Base-by-base conservation (phyloP, 2,888 invertebrate species). In the Hydriomena furcata region DNA sequence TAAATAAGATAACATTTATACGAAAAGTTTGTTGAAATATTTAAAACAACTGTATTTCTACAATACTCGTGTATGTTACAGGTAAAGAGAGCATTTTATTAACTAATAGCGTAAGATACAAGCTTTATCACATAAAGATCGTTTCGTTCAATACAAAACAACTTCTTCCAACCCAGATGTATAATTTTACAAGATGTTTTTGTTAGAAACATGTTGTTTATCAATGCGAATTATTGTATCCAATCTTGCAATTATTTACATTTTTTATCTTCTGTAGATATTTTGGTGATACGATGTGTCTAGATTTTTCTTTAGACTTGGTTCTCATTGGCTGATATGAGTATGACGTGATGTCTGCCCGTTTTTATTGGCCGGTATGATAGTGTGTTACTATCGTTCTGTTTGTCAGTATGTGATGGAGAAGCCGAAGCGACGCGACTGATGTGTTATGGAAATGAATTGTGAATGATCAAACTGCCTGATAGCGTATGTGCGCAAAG, bases 401-500 rank as follows among this genome's bases (percentile, higher is more conserved):
- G n/a, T n/a, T n/a, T n/a, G n/a, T n/a, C n/a, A n/a, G n/a, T n/a
- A n/a, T n/a, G n/a, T n/a, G n/a, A 20, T 36, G 25, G 17, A 11
- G 23, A 61, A 68, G 72, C 69, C 50, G 56, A 60, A 64, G 43
- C 47, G 52, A 47, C 52, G 28, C 21, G 52, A 52, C 47, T 38
- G 63, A 61, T 66, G 66, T 54, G 56, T 45, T 50, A 56, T 48
- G 34, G 47, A 50, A 55, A 56, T 66, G 69, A 63, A 66, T 71
- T 55, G 57, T 66, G 69, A 63, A 66, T 71, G 73, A 61, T 51
- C 47, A 46, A 53, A 41, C 51, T 36, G 53, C 54, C 63, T 56
- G 66, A 61, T 66, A 67, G 70, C 74, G 73, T 68, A 61, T 66
- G 69, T 59, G 49, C 58, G 59, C 60, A 53, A 52, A 55, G 55